These are phyloP conservation scores for Macaca fascicularis DNA, from an alignment of 2,113 vertebrate species.

Conservation along the genomic window DNA sequence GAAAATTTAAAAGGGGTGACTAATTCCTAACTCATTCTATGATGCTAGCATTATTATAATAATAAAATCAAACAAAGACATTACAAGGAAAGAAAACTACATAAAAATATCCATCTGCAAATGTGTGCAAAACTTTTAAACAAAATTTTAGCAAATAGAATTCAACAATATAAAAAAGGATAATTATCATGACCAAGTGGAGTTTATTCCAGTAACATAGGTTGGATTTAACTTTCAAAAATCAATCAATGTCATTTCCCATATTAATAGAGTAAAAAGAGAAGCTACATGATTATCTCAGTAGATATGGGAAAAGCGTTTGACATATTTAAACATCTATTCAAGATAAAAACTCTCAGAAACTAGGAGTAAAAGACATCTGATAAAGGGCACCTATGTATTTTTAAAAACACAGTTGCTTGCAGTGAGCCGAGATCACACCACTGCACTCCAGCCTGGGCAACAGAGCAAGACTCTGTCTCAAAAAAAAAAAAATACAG, in stretches of 20 bases:
- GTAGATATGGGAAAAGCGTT: background rate
- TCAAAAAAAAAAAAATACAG: too few species aligned
- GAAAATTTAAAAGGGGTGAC: background rate
- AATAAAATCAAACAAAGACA: background rate
- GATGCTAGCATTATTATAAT: background rate
- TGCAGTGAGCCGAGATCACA: too few species aligned
- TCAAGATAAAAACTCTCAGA: background rate
- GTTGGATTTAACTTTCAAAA: background rate
- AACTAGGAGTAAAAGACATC: background rate
- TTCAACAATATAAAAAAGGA: background rate
- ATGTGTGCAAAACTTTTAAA: background rate
- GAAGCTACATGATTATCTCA: background rate
- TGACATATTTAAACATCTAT: background rate
- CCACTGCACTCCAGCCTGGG: too few species aligned
- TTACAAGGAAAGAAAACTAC: background rate
- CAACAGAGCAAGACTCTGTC: too few species aligned
- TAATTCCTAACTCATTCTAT: background rate
- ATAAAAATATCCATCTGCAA: background rate
- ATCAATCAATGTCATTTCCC: background rate
- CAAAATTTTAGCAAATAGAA: background rate
- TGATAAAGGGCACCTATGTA: background rate
- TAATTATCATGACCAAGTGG: background rate
- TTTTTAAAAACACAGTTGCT: too few species aligned
- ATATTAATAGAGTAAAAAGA: background rate
- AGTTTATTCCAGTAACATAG: background rate